A percentile compares a stretch with the other conserved stretches of the same genome.
Conservation (phyloP, 2,797 vertebrate species). For the Podarcis lilfordi region DNA sequence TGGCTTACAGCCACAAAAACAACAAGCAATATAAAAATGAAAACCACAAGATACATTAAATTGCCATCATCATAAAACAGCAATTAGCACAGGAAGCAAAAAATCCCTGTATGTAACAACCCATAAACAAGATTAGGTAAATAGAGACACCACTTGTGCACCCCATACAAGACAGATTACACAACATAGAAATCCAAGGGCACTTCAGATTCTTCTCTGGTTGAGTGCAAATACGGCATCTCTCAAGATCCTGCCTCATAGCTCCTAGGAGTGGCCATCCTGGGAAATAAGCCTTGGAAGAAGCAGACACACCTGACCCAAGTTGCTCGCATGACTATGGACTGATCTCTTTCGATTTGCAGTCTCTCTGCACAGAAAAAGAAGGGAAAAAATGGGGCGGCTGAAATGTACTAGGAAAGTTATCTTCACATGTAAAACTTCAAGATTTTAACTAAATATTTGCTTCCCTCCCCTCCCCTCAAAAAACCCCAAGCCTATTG, state of each 20-base stretch:
- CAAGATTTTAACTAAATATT: conserved; percentile 5
- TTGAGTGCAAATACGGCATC: neutral
- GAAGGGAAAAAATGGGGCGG: conserved; percentile 26
- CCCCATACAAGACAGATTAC: neutral
- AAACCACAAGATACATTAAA: neutral
- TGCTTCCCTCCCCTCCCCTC: neutral
- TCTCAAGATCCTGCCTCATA: neutral
- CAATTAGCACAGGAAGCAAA: too few species aligned
- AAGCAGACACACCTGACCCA: neutral
- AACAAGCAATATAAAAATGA: neutral
- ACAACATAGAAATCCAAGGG: neutral
- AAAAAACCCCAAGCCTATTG: neutral
- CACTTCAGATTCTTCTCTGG: neutral
- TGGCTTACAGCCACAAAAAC: neutral
- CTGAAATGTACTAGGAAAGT: neutral
- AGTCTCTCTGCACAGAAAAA: conserved; percentile 43
- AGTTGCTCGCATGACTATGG: neutral
- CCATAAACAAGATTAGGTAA: neutral
- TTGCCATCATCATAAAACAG: neutral
- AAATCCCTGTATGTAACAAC: neutral
- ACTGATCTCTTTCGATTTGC: conserved; percentile 29
- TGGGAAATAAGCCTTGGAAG: neutral
- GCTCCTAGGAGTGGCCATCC: neutral
- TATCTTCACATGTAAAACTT: conserved; percentile 1
- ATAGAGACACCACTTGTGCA: neutral